Conservation (phyloP, 2,888 invertebrate genomes). For the Drosophila yooni region DNA sequence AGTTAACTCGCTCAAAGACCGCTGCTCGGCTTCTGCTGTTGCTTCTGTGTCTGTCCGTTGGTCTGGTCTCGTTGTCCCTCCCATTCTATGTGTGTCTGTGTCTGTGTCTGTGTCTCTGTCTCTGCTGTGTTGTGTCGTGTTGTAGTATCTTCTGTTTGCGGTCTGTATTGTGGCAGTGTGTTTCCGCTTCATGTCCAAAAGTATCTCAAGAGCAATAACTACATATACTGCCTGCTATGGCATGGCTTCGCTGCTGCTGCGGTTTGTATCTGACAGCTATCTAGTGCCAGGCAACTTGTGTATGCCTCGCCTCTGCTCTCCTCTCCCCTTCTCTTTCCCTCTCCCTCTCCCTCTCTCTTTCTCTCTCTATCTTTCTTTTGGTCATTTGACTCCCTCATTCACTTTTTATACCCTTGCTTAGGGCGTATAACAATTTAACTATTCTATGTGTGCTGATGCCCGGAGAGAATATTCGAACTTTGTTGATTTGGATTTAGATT, state of each 20-base stretch:
- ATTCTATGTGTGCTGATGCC: background rate
- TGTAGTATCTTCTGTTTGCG: constrained; percentile 36
- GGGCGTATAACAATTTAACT: background rate
- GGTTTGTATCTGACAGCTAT: constrained; percentile 68
- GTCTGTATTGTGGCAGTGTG: constrained; percentile 43
- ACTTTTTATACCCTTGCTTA: constrained; percentile 5
- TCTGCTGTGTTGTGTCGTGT: constrained; percentile 1
- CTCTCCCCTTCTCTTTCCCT: background rate
- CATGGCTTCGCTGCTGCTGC: constrained; percentile 56
- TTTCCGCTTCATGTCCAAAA: constrained; percentile 78
- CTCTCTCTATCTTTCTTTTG: background rate
- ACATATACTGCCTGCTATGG: constrained; percentile 46
- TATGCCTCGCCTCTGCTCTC: background rate
- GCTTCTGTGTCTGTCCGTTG: constrained; percentile 31
- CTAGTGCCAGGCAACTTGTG: constrained; percentile 57
- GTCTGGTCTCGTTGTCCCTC: constrained; percentile 27
- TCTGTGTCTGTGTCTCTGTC: constrained; percentile 1
- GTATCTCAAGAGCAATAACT: constrained; percentile 79
- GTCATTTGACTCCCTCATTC: constrained; percentile 28
- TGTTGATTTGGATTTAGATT: background rate
- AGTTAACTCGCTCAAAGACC: constrained; percentile 72
- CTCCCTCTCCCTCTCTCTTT: background rate
- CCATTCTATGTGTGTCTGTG: constrained; percentile 40
- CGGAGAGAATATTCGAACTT: background rate
- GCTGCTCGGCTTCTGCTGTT: constrained; percentile 29